Conservation (phyloP, 2,888 invertebrate genomes). For the Antheraea assamensis region DNA sequence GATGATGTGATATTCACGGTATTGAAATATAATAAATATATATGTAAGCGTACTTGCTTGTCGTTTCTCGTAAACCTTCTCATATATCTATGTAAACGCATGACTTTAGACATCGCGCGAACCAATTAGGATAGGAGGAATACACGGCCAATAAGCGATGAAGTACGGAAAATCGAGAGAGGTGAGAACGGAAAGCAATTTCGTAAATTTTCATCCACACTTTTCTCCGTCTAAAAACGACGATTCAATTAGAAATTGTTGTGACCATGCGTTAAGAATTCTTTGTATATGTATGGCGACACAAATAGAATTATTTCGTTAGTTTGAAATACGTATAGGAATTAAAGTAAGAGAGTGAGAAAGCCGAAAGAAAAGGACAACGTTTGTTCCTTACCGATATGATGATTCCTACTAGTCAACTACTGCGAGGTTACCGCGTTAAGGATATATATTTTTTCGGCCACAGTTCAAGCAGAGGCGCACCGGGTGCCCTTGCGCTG, state of each 20-base stretch:
- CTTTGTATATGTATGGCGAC: background rate
- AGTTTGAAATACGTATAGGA: no score
- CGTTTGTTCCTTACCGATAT: no score
- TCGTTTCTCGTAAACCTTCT: background rate
- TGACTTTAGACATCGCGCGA: slow-evolving; percentile 35
- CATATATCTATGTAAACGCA: background rate
- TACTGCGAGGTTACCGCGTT: no score
- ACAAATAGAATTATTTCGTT: no score
- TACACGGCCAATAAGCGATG: slow-evolving; percentile 59
- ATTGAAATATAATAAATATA: background rate
- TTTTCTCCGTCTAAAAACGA: slow-evolving; percentile 29
- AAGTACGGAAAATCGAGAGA: slow-evolving; percentile 36
- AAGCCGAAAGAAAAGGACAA: no score
- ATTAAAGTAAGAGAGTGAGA: no score
- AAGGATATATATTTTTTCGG: no score
- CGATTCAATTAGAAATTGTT: slow-evolving; percentile 35
- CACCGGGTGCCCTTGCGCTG: no score
- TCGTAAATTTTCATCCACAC: slow-evolving; percentile 43
- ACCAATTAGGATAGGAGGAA: slow-evolving; percentile 70
- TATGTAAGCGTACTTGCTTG: background rate
- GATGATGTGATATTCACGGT: no score
- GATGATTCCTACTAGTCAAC: no score
- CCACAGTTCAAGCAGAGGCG: no score
- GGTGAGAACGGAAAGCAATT: slow-evolving; percentile 50
- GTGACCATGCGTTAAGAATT: slow-evolving; percentile 19